These are phyloP conservation scores for Leptinotarsa texana DNA, from an alignment of 1,140 invertebrate species.

Conservation along the genomic window DNA sequence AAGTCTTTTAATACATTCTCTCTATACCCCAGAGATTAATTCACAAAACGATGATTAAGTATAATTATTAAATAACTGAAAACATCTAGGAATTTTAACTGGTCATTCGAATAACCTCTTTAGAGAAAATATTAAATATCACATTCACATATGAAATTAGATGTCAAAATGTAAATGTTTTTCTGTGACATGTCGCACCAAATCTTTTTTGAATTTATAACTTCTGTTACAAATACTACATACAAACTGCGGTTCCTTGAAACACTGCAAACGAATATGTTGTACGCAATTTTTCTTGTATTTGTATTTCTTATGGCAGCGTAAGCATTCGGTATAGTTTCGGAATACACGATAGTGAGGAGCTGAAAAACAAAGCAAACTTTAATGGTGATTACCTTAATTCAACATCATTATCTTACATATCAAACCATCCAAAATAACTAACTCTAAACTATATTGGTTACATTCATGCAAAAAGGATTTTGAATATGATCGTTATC, in stretches of 20 bases:
- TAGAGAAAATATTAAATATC: no score
- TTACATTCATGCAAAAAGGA: background rate
- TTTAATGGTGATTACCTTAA: background rate
- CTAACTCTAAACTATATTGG: background rate
- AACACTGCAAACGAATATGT: constrained; percentile 44
- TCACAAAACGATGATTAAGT: no score
- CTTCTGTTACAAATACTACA: constrained; percentile 49
- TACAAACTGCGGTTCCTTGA: constrained; percentile 58
- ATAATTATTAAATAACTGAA: no score
- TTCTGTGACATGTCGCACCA: constrained; percentile 51
- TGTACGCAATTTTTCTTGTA: constrained; percentile 24
- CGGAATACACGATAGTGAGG: constrained; percentile 4
- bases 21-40: no score
- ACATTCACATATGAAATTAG: no score
- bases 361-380: constrained; percentile 16
- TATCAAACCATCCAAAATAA: background rate
- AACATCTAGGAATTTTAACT: no score
- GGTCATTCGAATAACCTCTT: no score
- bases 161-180: constrained; percentile 11
- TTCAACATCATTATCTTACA: background rate
- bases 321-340: constrained; percentile 22
- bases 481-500: background rate
- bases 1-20: no score
- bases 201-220: constrained; percentile 56
- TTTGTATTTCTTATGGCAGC: constrained; percentile 24